These are phyloP conservation scores for Gadus chalcogrammus DNA, from an alignment of 2,113 vertebrate genomes.

Conservation along the genomic window DNA sequence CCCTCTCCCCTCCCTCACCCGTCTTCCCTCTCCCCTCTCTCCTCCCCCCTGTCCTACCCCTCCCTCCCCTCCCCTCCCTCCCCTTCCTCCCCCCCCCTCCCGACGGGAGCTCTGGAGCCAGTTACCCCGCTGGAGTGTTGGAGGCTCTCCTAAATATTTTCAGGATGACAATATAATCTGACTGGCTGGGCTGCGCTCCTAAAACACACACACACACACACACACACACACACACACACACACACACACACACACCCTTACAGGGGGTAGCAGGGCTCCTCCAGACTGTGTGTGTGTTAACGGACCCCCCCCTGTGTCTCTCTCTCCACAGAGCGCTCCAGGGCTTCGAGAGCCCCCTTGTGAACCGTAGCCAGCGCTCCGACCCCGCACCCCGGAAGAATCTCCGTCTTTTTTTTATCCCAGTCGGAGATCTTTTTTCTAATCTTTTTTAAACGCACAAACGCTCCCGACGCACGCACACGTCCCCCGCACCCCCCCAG, in stretches of 20 bases:
- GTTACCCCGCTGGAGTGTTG: conserved; percentile 72
- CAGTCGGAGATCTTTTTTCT: neutral
- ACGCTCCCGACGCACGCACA: neutral
- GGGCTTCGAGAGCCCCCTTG: conserved; percentile 73
- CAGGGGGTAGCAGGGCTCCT: too few relatives aligned
- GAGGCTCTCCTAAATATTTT: conserved; percentile 76
- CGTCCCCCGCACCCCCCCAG: conserved; percentile 2
- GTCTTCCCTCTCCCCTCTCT: too few relatives aligned
- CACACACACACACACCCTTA: too few relatives aligned
- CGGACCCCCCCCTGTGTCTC: conserved; percentile 1
- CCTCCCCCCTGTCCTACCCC: too few relatives aligned
- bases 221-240: too few relatives aligned
- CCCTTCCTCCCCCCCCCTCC: conserved; percentile 4
- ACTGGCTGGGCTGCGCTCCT: conserved; percentile 60
- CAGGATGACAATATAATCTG: conserved; percentile 70
- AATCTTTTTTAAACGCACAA: neutral
- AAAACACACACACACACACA: conserved; percentile 11
- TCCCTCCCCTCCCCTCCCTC: conserved; percentile 27
- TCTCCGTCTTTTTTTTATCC: too few relatives aligned
- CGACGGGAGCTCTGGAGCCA: conserved; percentile 63
- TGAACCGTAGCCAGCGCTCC: conserved; percentile 63
- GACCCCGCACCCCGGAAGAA: neutral
- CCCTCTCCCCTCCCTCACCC: conserved; percentile 23
- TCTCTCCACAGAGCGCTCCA: conserved; percentile 64
- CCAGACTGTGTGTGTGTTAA: neutral